A percentile compares a stretch with the other conserved stretches of the same genome.
Evolutionary conservation across 2,113 vertebrate species (phyloP).

Genomic region (Brachirus orientalis): DNA sequence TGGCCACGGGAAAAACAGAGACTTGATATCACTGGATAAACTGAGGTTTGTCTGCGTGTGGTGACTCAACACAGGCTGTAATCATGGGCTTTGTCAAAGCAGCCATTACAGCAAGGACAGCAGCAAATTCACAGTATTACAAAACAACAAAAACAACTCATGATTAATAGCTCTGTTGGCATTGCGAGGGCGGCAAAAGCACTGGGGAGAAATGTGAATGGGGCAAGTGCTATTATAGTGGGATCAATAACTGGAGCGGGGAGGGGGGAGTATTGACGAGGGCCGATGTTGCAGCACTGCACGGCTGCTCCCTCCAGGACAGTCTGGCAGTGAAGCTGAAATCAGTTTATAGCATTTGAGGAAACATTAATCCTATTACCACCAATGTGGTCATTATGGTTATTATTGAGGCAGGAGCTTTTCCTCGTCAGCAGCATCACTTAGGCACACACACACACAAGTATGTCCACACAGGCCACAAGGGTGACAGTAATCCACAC

Average conservation of each 20-base stretch:
- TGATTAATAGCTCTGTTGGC: slow-evolving; percentile 23
- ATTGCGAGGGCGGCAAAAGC: slow-evolving; percentile 10
- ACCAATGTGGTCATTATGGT: slow-evolving; percentile 60
- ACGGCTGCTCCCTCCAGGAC: slow-evolving; percentile 35
- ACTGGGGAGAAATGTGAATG: slow-evolving; percentile 11
- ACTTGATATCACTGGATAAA: slow-evolving; percentile 1
- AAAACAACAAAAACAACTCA: slow-evolving; percentile 39
- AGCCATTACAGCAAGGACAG: slow-evolving; percentile 22
- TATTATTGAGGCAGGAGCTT: slow-evolving; percentile 60
- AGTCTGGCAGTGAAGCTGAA: slow-evolving; percentile 43
- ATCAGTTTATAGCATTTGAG: slow-evolving; percentile 64
- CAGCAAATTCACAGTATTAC: slow-evolving; percentile 25
- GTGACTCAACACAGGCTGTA: slow-evolving; percentile 9
- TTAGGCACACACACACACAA: slow-evolving; percentile 13
- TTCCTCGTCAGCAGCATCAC: slow-evolving; percentile 53
- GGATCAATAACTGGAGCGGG: slow-evolving; percentile 53
- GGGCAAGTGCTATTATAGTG: slow-evolving; percentile 40
- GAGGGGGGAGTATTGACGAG: slow-evolving; percentile 36
- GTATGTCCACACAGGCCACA: slow-evolving; percentile 19
- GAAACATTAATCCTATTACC: slow-evolving; percentile 70
- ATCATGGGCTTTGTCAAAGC: slow-evolving; percentile 18
- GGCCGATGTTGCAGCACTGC: slow-evolving; percentile 15
- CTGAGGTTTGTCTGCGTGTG: slow-evolving; percentile 1
- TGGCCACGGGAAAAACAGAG: background rate
- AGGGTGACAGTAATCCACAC: slow-evolving; percentile 42